Evolutionary conservation across 1,140 invertebrate species (phyloP), one percentile per base, ranked within the genome.

Genomic region (Camponotus pennsylvanicus): DNA sequence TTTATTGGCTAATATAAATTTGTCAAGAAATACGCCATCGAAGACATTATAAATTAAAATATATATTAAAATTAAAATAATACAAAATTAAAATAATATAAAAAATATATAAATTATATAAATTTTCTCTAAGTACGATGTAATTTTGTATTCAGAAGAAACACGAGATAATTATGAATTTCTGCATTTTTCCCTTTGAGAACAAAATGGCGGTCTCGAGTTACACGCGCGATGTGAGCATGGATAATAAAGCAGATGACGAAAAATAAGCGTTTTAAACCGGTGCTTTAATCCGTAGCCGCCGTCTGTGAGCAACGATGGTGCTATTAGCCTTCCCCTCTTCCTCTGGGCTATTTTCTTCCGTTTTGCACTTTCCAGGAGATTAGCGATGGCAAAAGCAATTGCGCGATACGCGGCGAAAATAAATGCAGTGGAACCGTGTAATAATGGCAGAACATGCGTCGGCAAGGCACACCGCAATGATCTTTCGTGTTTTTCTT

Each of bases 241-340:
- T 67, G 78, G 78, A 82, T 73, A 83, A 83, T 83, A 75, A 83
- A 83, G 55, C 79, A 83, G 27, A 83, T 75, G 69, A 73, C 79
- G 57, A 73, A 83, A 83, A 75, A 83, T 55, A 83, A 83, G 40
- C 69, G 69, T 40, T 63, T 75, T 45, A 83, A 52, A 83, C 40
- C 8, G 55, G 8, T 13, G 79, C 69, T 83, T 83, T 83, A 83
- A 83, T 75, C 79, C 69, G 40, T 66, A 80, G 64, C 55, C 57
- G 18, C 69, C 69, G 79, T 73, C 79, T 73, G 79, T 75, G 52
- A 83, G n/a, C 67, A 83, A 75, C 69, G 79, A 49, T 32, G 40
- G 69, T 75, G 69, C 69, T 75, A 83, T 83, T 83, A 83, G 69
- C 69, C 55, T 34, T 32, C 37, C 73, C 21, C 40, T n/a, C 55